Percentiles rank a stretch among this genome's conserved stretches.
Evolutionary conservation across 2,888 invertebrate species (phyloP).

Genomic region (Mesopsocus fuscifrons): DNA sequence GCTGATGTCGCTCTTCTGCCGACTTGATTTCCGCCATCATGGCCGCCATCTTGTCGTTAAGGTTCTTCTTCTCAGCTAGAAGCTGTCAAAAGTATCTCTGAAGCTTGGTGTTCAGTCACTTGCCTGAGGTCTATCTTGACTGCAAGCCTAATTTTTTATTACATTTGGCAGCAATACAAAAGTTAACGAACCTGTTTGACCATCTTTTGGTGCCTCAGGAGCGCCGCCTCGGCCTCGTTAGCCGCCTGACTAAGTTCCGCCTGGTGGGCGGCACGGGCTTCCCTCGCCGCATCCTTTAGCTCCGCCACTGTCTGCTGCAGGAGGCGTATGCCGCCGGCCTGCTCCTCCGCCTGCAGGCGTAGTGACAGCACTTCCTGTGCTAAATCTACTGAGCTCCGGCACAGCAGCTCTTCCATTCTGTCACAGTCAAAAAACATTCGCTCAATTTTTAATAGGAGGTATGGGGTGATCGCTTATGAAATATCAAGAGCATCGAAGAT

Average conservation of each 20-base stretch:
- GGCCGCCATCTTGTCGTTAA: slow-evolving; percentile 54
- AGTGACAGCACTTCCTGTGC: slow-evolving; percentile 40
- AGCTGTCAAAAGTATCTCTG: too few relatives aligned
- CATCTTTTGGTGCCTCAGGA: slow-evolving; percentile 62
- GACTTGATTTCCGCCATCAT: slow-evolving; percentile 42
- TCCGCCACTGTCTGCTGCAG: slow-evolving; percentile 38
- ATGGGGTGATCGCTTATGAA: not conserved
- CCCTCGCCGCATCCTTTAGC: slow-evolving; percentile 5
- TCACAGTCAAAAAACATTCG: slow-evolving; percentile 13
- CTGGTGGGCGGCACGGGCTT: slow-evolving; percentile 21
- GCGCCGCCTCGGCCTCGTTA: slow-evolving; percentile 50
- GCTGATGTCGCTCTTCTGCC: slow-evolving; percentile 42
- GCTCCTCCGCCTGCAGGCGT: slow-evolving; percentile 37
- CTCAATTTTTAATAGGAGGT: not conserved
- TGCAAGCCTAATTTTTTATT: too few relatives aligned
- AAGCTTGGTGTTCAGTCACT: too few relatives aligned
- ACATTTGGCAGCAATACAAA: too few relatives aligned
- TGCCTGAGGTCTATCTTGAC: too few relatives aligned
- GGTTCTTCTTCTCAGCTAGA: slow-evolving; percentile 55
- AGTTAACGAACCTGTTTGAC: slow-evolving; percentile 46
- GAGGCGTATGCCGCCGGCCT: slow-evolving; percentile 35
- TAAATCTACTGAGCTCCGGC: slow-evolving; percentile 35
- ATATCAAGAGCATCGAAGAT: not conserved
- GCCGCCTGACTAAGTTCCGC: slow-evolving; percentile 36
- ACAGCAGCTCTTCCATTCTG: slow-evolving; percentile 35